Evolutionary conservation across 2,113 vertebrate species (phyloP), one percentile per base, ranked within the genome.

Genomic region (Saguinus midas): DNA sequence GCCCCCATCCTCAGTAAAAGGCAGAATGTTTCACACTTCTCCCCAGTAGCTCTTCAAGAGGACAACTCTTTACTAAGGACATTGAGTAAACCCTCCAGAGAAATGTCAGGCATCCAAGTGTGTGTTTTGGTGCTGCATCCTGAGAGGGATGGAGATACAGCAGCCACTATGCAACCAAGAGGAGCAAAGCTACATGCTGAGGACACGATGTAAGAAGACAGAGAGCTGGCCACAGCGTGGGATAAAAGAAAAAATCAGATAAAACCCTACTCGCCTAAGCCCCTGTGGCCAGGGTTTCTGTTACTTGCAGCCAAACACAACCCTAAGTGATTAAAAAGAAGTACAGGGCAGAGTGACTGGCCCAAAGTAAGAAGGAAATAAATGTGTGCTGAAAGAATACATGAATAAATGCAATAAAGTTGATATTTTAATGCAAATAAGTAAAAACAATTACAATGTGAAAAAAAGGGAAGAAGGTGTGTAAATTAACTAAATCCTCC

Each of bases 191-290:
- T 1, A 35, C 64, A 17, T 21, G 1, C 45, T 1, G n/a, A 55
- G 73, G 35, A 25, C 2, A 7, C 6, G 0, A 25, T 0, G 0
- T 1, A 5, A 55, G 83, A 40, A 29, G 83, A 20, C 66, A 1
- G 16, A 64, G 32, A 81, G 37, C 68, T 1, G 6, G 32, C 4
- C 43, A 21, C 29, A 5, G 16, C 21, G 0, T 0, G 20, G 45
- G 45, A n/a, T 20, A 6, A 5, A 16, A 50, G 25, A 11, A 21
- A 2, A 29, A 55, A 40, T 20, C 8, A 29, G 55, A 29, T 5
- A 73, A 35, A 29, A 8, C 14, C 13, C 48, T 8, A 8, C 57
- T 43, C 18, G 29, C 66, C 58, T 8, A 8, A 80, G 37, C 72
- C 35, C 0, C 3, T 14, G 6, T 4, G 23, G 20, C 43, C 82